phyloP scores from a whole-genome alignment of 2,797 vertebrate genomes.

The Pempheris klunzingeri region DNA sequence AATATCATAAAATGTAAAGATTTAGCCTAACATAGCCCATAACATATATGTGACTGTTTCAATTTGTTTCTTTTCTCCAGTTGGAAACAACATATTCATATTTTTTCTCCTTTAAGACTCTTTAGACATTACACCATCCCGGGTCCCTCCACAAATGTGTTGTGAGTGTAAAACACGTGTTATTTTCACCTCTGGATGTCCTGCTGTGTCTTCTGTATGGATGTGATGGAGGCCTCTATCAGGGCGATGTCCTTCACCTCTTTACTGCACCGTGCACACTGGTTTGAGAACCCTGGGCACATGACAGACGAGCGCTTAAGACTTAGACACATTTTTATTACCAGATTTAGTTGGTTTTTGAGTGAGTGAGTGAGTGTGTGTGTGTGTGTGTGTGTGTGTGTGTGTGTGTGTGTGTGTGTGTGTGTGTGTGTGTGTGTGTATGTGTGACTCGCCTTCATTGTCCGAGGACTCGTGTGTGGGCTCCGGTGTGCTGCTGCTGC shows the following conservation, averaged over 20 bases:
- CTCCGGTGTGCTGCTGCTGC: slow-evolving; percentile 95
- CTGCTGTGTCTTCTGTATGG: slow-evolving; percentile 92
- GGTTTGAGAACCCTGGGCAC: slow-evolving; percentile 77
- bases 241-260: slow-evolving; percentile 89
- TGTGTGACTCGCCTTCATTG: slow-evolving; percentile 86
- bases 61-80: not conserved
- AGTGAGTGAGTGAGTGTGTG: slow-evolving; percentile 1
- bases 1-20: not conserved
- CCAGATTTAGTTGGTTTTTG: not conserved
- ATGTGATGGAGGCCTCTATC: slow-evolving; percentile 91
- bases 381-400: not conserved
- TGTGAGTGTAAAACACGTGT: not conserved
- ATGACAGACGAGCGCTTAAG: slow-evolving; percentile 18
- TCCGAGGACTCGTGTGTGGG: slow-evolving; percentile 95
- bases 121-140: not conserved
- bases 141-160: too few species aligned
- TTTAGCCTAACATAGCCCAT: not conserved
- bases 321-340: not conserved
- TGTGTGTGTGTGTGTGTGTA: not conserved
- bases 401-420: not conserved
- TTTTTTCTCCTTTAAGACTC: too few species aligned
- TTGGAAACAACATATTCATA: not conserved
- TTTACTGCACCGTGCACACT: slow-evolving; percentile 90
- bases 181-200: slow-evolving; percentile 92
- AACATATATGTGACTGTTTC: not conserved